These are phyloP conservation scores for Tachina fera DNA, from an alignment of 2,888 invertebrate species.

Conservation along the genomic window DNA sequence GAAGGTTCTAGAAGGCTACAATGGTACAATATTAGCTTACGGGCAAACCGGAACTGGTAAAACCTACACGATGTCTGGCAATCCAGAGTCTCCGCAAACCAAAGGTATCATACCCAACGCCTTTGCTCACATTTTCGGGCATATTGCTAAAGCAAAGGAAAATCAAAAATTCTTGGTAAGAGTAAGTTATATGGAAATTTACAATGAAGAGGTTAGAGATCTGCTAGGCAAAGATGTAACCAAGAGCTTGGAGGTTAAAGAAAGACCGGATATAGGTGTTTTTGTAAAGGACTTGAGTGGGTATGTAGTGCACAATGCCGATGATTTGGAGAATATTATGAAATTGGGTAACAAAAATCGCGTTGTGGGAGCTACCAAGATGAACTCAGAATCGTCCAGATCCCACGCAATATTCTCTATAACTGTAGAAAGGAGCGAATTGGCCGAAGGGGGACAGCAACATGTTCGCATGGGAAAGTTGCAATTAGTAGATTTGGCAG, in stretches of 20 bases:
- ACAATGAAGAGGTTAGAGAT: conserved; percentile 99
- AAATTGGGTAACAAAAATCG: conserved; percentile 98
- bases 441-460: conserved; percentile 91
- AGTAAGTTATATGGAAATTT: conserved; percentile 99
- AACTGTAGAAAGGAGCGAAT: conserved; percentile 97
- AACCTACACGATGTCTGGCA: conserved; percentile 99
- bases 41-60: conserved; percentile 99
- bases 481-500: conserved; percentile 98
- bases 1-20: conserved; percentile 97
- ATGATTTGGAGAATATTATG: conserved; percentile 97
- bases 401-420: conserved; percentile 99
- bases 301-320: conserved; percentile 98
- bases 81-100: conserved; percentile 92
- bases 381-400: conserved; percentile 98
- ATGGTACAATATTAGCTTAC: conserved; percentile 96
- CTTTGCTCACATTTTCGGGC: conserved; percentile 99
- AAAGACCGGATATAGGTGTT: conserved; percentile 96
- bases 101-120: conserved; percentile 99
- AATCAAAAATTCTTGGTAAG: conserved; percentile 98
- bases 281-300: conserved; percentile 98
- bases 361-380: conserved; percentile 95
- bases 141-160: conserved; percentile 96
- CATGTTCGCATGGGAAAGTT: conserved; percentile 97
- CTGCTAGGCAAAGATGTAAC: conserved; percentile 94
- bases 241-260: conserved; percentile 95